Percentiles rank a stretch among this genome's conserved stretches.
These are phyloP conservation scores for Siniperca obscura DNA, from an alignment of 2,797 vertebrate species.

Conservation along the genomic window DNA sequence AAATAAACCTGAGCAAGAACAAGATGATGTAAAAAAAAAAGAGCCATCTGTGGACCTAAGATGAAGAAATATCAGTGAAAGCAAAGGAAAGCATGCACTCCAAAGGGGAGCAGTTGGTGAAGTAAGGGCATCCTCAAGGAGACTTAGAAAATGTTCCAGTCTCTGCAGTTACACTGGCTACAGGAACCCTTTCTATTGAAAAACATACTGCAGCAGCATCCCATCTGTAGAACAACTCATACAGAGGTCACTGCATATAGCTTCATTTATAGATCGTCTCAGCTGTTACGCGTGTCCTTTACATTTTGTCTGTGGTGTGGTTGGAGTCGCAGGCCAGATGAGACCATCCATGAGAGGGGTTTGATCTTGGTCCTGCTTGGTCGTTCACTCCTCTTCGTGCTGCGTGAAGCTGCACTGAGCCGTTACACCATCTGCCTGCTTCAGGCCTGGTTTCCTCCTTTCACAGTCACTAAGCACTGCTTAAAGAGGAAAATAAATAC, in stretches of 20 bases:
- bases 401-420: slow-evolving; percentile 31
- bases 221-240: slow-evolving; percentile 2
- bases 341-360: slow-evolving; percentile 43
- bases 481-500: neutral
- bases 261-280: slow-evolving; percentile 23
- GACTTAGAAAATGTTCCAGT: slow-evolving; percentile 10
- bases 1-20: slow-evolving; percentile 54
- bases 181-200: neutral
- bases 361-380: slow-evolving; percentile 33
- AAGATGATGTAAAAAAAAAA: slow-evolving; percentile 44
- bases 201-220: slow-evolving; percentile 10
- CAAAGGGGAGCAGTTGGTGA: slow-evolving; percentile 52
- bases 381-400: slow-evolving; percentile 24
- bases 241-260: slow-evolving; percentile 14
- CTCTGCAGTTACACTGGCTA: neutral
- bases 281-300: slow-evolving; percentile 39
- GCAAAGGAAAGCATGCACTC: slow-evolving; percentile 39
- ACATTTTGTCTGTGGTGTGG: neutral
- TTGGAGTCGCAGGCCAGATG: slow-evolving; percentile 31
- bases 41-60: slow-evolving; percentile 61
- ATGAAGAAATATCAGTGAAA: slow-evolving; percentile 52
- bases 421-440: slow-evolving; percentile 59
- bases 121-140: slow-evolving; percentile 40
- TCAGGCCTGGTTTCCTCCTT: slow-evolving; percentile 32
- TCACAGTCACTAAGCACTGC: slow-evolving; percentile 20